phyloP scores from a whole-genome alignment of 2,113 vertebrate genomes.

The Lanius ludovicianus region DNA sequence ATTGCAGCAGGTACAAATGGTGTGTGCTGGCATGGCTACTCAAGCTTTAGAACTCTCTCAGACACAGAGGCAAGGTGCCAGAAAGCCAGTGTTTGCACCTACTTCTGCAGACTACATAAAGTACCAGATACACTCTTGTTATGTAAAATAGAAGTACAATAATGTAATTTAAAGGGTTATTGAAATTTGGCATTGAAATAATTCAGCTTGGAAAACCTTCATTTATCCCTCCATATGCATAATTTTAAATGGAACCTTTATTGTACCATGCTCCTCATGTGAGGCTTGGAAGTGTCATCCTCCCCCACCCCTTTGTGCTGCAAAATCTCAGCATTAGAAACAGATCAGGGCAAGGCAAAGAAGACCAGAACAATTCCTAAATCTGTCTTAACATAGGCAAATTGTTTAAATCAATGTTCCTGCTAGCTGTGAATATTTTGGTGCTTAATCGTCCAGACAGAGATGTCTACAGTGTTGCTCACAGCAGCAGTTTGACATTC shows the following conservation, averaged over 20 bases:
- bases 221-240: neutral
- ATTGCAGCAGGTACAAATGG: neutral
- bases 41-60: neutral
- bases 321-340: neutral
- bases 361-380: neutral
- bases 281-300: neutral
- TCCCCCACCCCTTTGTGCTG: neutral
- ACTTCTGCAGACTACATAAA: neutral
- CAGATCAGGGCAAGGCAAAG: neutral
- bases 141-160: neutral
- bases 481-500: neutral
- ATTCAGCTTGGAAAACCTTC: neutral
- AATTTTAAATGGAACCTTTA: neutral
- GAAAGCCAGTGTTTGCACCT: neutral
- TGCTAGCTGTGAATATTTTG: neutral
- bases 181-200: neutral
- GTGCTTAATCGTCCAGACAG: neutral
- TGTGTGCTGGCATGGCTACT: neutral
- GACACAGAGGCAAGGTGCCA: neutral
- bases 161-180: neutral
- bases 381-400: neutral
- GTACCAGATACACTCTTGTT: neutral
- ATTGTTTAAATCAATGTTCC: neutral
- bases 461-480: neutral
- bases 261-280: neutral